Conservation (phyloP, 2,888 invertebrate genomes). For the Drosophila birchii region DNA sequence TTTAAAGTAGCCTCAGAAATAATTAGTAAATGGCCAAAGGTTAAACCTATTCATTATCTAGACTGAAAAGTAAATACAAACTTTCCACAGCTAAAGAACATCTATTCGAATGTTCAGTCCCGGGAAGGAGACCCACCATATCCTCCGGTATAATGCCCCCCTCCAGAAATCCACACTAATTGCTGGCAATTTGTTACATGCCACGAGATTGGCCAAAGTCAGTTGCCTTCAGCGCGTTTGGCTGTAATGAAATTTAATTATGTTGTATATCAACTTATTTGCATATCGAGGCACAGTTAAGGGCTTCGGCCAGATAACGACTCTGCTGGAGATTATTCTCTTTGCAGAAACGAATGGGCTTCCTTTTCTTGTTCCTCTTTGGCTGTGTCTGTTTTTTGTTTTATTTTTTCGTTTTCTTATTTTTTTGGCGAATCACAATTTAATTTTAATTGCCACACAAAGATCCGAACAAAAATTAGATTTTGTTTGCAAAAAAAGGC, state of each 20-base stretch:
- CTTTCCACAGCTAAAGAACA: background rate
- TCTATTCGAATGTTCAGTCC: background rate
- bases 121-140: background rate
- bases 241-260: constrained; percentile 81
- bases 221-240: constrained; percentile 34
- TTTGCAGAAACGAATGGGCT: constrained; percentile 35
- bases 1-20: background rate
- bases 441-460: constrained; percentile 66
- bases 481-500: constrained; percentile 49
- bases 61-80: background rate
- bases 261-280: constrained; percentile 79
- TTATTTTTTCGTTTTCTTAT: constrained; percentile 30
- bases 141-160: constrained; percentile 8
- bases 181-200: constrained; percentile 76
- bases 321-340: constrained; percentile 47
- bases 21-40: background rate
- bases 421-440: constrained; percentile 52
- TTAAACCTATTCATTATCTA: background rate
- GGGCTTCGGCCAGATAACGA: constrained; percentile 43
- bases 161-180: constrained; percentile 59
- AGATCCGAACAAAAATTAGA: constrained; percentile 38
- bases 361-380: constrained; percentile 27
- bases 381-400: constrained; percentile 12
- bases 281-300: constrained; percentile 68
- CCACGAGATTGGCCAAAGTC: constrained; percentile 32